These are phyloP conservation scores for Oceanodroma leucorhoa DNA, from an alignment of 2,797 vertebrate genomes.

Conservation along the genomic window DNA sequence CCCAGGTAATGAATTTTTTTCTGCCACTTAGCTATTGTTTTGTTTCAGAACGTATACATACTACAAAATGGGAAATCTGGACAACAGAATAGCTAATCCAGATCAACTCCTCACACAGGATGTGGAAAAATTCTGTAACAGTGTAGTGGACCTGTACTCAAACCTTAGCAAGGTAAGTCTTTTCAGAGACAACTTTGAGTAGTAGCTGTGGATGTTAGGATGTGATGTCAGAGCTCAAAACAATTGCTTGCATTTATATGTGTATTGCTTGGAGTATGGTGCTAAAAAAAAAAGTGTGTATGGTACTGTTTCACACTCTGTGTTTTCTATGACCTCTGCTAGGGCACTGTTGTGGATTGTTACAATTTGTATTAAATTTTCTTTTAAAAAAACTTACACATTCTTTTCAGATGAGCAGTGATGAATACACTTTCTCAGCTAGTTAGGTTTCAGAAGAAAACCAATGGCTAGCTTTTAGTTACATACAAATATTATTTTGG, in stretches of 20 bases:
- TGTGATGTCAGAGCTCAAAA: neutral
- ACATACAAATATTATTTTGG: neutral
- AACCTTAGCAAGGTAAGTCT: constrained; percentile 94
- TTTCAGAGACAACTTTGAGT: neutral
- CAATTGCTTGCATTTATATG: neutral
- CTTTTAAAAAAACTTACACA: neutral
- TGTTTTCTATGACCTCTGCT: neutral
- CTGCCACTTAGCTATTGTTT: neutral
- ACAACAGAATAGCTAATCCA: constrained; percentile 96
- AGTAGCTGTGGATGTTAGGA: neutral
- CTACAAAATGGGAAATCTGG: constrained; percentile 99
- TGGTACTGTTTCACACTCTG: neutral
- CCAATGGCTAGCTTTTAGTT: neutral
- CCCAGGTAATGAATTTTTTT: neutral
- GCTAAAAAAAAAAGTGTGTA: neutral
- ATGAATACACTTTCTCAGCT: neutral
- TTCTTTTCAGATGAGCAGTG: neutral
- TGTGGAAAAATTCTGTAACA: constrained; percentile 98
- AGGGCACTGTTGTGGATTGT: neutral
- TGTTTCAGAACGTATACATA: constrained; percentile 89
- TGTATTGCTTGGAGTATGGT: neutral
- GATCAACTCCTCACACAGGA: constrained; percentile 98
- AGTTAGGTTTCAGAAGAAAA: neutral
- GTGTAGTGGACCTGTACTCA: constrained; percentile 96
- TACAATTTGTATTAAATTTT: neutral